Conservation (phyloP, 2,888 invertebrate genomes). For the Dioctria linearis region DNA sequence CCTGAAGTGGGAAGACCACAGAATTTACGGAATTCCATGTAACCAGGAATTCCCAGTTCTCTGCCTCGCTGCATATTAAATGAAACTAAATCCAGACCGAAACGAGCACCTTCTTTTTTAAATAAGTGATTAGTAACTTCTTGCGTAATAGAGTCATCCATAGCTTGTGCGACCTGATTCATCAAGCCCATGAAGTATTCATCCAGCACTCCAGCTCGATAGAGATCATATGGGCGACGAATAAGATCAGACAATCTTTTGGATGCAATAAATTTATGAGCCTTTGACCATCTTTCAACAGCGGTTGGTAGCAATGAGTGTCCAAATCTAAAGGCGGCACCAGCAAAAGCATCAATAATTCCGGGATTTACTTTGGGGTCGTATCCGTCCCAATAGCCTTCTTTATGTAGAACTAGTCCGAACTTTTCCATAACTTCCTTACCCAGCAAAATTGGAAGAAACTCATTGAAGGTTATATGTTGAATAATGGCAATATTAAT, state of each 20-base stretch:
- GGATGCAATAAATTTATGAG: slow-evolving; percentile 94
- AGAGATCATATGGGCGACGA: slow-evolving; percentile 90
- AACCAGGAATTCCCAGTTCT: slow-evolving; percentile 92
- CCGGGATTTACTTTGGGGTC: slow-evolving; percentile 89
- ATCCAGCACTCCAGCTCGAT: slow-evolving; percentile 90
- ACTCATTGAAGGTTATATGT: slow-evolving; percentile 92
- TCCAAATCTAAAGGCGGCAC: slow-evolving; percentile 93
- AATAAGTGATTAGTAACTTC: slow-evolving; percentile 94
- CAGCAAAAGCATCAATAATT: slow-evolving; percentile 90
- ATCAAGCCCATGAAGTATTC: slow-evolving; percentile 94
- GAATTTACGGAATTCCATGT: slow-evolving; percentile 94
- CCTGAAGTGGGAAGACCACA: slow-evolving; percentile 87
- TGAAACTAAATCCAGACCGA: slow-evolving; percentile 92
- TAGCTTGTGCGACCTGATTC: slow-evolving; percentile 95
- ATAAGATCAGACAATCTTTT: slow-evolving; percentile 90
- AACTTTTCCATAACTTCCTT: slow-evolving; percentile 94
- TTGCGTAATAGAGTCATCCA: slow-evolving; percentile 94
- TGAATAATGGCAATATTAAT: slow-evolving; percentile 90
- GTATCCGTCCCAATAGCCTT: slow-evolving; percentile 77
- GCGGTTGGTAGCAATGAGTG: slow-evolving; percentile 92
- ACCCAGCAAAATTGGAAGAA: slow-evolving; percentile 88
- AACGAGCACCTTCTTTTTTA: slow-evolving; percentile 81
- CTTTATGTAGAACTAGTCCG: slow-evolving; percentile 85
- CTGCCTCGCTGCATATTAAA: slow-evolving; percentile 95
- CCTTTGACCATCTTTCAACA: slow-evolving; percentile 94